phyloP scores from a whole-genome alignment of 2,888 invertebrate genomes.

The Leptarthrus brevirostris region DNA sequence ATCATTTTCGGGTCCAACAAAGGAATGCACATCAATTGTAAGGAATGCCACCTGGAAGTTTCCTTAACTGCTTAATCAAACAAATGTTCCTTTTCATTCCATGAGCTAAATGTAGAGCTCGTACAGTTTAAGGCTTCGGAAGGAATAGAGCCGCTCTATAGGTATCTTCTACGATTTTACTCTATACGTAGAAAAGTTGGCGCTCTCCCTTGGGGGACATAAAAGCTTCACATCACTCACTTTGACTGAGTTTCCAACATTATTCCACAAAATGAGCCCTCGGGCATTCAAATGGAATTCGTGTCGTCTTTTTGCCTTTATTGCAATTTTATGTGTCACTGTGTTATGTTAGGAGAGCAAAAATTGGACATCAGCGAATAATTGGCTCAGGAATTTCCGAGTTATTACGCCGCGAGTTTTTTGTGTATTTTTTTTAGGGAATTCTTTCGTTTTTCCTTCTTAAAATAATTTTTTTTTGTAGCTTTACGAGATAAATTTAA shows the following conservation, averaged over 20 bases:
- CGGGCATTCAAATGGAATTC: conserved; percentile 40
- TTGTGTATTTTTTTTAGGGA: no score
- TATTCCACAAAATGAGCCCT: conserved; percentile 39
- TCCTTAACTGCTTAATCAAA: conserved; percentile 23
- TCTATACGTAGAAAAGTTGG: background rate
- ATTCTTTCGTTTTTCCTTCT: no score
- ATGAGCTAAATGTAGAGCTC: background rate
- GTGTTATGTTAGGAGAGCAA: background rate
- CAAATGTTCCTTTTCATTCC: background rate
- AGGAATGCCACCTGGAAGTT: conserved; percentile 38
- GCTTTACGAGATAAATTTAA: no score
- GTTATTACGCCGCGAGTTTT: background rate
- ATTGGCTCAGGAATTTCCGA: conserved; percentile 29
- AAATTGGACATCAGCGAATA: conserved; percentile 35
- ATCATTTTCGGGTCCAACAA: conserved; percentile 36
- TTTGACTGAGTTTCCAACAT: conserved; percentile 35
- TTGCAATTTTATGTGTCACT: conserved; percentile 32
- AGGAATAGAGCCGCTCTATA: background rate
- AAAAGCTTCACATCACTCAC: conserved; percentile 39
- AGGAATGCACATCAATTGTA: conserved; percentile 42
- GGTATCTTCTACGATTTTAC: no score
- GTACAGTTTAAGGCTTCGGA: background rate
- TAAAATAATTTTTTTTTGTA: no score
- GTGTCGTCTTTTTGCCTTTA: conserved; percentile 36
- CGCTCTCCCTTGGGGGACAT: conserved; percentile 19